Percentiles rank a stretch among this genome's conserved stretches.
Evolutionary conservation across 2,888 invertebrate genomes (phyloP).

Genomic region (Lymantria monacha): DNA sequence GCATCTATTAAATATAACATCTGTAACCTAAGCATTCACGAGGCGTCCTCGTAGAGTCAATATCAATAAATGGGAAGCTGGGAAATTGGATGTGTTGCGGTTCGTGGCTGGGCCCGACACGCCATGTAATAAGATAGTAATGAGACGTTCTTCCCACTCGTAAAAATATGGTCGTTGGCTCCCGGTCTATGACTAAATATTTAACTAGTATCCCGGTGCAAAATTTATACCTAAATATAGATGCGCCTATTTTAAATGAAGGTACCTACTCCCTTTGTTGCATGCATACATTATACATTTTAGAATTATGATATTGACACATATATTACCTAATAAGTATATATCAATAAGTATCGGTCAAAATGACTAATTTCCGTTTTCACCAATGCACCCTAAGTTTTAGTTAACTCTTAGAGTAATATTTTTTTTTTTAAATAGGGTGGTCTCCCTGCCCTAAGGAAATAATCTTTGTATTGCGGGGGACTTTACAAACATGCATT

Average conservation of each 20-base stretch:
- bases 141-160: slow-evolving; percentile 69
- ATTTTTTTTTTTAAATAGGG: no score
- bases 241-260: slow-evolving; percentile 2
- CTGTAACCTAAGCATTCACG: slow-evolving; percentile 50
- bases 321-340: no score
- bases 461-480: no score
- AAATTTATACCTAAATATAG: slow-evolving; percentile 19
- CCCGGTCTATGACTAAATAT: slow-evolving; percentile 73
- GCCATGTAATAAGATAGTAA: slow-evolving; percentile 79
- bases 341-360: no score
- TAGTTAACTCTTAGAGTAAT: no score
- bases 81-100: slow-evolving; percentile 81
- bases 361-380: no score
- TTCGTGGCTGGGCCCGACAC: slow-evolving; percentile 64
- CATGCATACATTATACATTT: no score
- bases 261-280: background rate
- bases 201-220: slow-evolving; percentile 48
- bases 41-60: slow-evolving; percentile 78
- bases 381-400: no score
- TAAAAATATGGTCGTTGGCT: slow-evolving; percentile 75
- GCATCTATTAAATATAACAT: slow-evolving; percentile 48
- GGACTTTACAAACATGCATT: no score
- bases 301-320: no score
- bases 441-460: no score
- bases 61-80: slow-evolving; percentile 81